phyloP scores from a whole-genome alignment of 2,113 vertebrate genomes.

The Formicarius rufipectus region DNA sequence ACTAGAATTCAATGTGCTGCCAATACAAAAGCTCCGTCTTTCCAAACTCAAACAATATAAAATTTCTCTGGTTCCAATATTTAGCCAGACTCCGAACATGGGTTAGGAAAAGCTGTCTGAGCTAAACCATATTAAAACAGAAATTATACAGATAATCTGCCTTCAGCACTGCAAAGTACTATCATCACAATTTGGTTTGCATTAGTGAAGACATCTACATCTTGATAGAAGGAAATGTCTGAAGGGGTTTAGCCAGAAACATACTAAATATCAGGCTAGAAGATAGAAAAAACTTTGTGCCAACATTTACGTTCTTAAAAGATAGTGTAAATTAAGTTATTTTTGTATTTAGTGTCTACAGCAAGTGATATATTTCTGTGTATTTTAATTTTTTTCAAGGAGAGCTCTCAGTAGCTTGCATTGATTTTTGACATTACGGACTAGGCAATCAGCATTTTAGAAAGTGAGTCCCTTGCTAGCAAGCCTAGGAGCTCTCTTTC shows the following conservation, averaged over 20 bases:
- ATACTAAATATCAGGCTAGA: neutral
- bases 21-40: neutral
- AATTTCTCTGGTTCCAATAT: neutral
- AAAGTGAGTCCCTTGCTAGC: neutral
- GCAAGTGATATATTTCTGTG: accelerated
- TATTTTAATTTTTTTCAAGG: neutral
- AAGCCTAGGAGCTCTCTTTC: neutral
- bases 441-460: neutral
- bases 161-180: neutral
- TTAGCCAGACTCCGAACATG: neutral
- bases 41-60: neutral
- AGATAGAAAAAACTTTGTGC: neutral
- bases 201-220: neutral
- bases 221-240: neutral
- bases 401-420: neutral
- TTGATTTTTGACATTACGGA: neutral
- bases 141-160: neutral
- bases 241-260: neutral
- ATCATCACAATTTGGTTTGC: neutral
- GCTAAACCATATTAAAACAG: neutral
- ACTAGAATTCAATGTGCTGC: neutral
- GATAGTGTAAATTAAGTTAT: neutral
- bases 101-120: neutral
- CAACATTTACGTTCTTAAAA: neutral
- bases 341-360: neutral